Conservation (phyloP, 2,888 invertebrate genomes). For the Drosophila neonasuta region DNA sequence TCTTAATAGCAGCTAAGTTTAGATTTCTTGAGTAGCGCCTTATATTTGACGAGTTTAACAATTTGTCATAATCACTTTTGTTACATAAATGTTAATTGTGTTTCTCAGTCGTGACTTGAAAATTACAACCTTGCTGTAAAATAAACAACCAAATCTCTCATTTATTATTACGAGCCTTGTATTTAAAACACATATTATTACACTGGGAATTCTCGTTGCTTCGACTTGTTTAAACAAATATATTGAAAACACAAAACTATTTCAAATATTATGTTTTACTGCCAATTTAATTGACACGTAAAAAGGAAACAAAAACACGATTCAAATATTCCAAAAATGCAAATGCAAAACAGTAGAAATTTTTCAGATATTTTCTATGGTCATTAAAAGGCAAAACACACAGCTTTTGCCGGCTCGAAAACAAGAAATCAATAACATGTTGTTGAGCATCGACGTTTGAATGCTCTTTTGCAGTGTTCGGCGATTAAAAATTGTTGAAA, state of each 20-base stretch:
- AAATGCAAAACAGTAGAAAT: conserved; percentile 62
- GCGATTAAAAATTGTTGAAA: neutral
- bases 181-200: conserved; percentile 2
- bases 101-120: conserved; percentile 23
- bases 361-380: conserved; percentile 52
- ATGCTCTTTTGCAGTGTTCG: neutral
- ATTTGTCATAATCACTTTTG: conserved; percentile 12
- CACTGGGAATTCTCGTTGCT: conserved; percentile 1
- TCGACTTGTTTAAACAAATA: conserved; percentile 1
- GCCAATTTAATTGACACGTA: neutral
- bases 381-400: conserved; percentile 34
- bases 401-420: conserved; percentile 37
- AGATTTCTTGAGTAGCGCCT: neutral
- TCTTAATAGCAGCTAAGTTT: neutral
- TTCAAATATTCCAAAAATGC: conserved; percentile 24
- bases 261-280: conserved; percentile 4
- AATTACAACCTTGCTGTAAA: conserved; percentile 9
- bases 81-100: conserved; percentile 25
- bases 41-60: neutral
- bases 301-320: conserved; percentile 7
- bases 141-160: neutral
- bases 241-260: neutral
- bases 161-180: neutral
- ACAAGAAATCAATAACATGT: neutral
- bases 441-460: neutral